phyloP scores from a whole-genome alignment of 2,113 vertebrate species.

The Phalacrocorax brasilianus region DNA sequence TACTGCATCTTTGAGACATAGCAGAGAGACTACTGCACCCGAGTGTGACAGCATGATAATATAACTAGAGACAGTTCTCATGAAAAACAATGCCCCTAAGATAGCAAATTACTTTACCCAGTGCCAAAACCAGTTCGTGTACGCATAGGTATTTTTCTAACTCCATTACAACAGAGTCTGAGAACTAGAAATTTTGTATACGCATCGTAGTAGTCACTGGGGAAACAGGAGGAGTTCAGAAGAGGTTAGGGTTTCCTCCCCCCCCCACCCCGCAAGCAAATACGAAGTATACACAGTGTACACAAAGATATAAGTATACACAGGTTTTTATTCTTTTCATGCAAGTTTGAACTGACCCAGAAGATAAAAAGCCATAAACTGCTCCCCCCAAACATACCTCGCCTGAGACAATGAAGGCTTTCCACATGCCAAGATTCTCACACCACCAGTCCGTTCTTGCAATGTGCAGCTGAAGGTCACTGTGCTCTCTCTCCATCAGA shows the following conservation, averaged over 20 bases:
- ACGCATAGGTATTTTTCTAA: background rate
- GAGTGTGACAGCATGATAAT: background rate
- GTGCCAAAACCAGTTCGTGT: background rate
- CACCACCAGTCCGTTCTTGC: constrained; percentile 97
- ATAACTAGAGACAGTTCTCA: background rate
- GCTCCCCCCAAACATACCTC: constrained; percentile 75
- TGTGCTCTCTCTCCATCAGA: constrained; percentile 91
- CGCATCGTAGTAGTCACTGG: background rate
- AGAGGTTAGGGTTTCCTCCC: background rate
- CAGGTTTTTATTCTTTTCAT: background rate
- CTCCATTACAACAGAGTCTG: background rate
- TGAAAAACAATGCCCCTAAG: background rate
- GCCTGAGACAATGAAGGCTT: constrained; percentile 83
- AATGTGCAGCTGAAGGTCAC: constrained; percentile 92
- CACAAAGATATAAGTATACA: background rate
- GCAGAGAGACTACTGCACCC: background rate
- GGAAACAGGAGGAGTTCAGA: background rate
- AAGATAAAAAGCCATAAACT: background rate
- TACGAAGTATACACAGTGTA: background rate
- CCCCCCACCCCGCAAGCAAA: background rate
- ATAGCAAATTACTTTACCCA: background rate
- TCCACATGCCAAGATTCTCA: constrained; percentile 95
- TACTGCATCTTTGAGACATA: background rate
- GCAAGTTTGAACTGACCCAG: background rate
- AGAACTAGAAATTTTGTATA: background rate